Conservation (phyloP, 2,797 vertebrate genomes). For the Acropternis orthonyx region DNA sequence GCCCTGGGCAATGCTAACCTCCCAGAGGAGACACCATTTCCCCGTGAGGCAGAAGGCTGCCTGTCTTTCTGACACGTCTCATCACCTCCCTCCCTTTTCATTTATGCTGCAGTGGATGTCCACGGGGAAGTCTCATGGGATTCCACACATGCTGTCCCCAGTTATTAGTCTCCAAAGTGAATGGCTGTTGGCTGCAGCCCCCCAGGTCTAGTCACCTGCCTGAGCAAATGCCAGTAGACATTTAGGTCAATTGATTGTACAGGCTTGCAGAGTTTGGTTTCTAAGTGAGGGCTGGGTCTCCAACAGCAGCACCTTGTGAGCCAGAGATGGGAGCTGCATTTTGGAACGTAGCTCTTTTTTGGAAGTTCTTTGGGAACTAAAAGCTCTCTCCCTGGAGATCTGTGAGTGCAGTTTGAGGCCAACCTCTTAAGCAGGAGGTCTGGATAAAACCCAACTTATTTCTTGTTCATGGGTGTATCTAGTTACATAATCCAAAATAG, state of each 20-base stretch:
- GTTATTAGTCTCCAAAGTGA: background rate
- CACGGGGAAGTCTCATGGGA: background rate
- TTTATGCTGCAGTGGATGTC: background rate
- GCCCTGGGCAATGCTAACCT: background rate
- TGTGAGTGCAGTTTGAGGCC: background rate
- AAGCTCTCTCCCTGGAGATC: background rate
- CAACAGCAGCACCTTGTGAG: background rate
- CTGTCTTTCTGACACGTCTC: background rate
- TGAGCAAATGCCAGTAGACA: background rate
- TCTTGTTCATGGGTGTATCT: background rate
- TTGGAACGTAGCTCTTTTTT: accelerated
- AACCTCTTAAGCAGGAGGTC: background rate
- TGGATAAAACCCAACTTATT: background rate
- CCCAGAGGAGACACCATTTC: background rate
- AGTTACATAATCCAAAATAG: background rate
- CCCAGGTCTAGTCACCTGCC: background rate
- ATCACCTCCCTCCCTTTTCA: background rate
- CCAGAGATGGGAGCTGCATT: background rate
- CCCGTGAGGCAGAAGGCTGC: background rate
- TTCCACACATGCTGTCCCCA: background rate
- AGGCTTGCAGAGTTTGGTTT: background rate
- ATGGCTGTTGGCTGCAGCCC: accelerated
- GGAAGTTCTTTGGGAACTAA: no score
- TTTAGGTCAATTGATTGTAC: background rate
- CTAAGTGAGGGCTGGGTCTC: background rate